Evolutionary conservation across 2,888 invertebrate genomes (phyloP).

Genomic region (Metallyticus violacea): DNA sequence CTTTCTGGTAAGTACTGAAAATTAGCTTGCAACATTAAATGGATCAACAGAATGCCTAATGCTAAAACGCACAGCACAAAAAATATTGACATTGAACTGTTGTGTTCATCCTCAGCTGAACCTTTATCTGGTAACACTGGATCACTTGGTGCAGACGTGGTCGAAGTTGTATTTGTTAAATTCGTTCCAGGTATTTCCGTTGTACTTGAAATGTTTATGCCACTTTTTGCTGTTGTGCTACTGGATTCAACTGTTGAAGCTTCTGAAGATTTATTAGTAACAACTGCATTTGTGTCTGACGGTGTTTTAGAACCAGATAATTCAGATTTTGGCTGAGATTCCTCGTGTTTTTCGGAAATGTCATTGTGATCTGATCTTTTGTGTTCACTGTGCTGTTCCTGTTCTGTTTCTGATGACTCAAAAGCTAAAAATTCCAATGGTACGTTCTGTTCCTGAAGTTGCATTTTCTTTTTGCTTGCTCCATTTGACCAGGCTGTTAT

Average conservation of each 20-base stretch:
- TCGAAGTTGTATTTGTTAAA: conserved; percentile 43
- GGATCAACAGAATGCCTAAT: conserved; percentile 89
- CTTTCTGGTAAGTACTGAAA: conserved; percentile 97
- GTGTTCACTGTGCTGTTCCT: neutral
- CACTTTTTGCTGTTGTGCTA: neutral
- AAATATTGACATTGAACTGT: conserved; percentile 95
- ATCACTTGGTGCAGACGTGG: conserved; percentile 62
- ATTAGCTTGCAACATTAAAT: conserved; percentile 90
- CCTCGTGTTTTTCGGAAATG: neutral
- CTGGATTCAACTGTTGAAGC: neutral
- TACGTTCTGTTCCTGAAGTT: neutral
- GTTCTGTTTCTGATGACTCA: neutral
- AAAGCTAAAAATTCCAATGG: neutral
- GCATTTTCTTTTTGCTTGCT: neutral
- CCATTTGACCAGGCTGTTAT: neutral
- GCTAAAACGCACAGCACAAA: conserved; percentile 95
- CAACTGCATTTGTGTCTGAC: neutral
- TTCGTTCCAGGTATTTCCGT: neutral
- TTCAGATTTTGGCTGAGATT: neutral
- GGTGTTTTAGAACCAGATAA: neutral
- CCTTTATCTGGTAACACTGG: conserved; percentile 83
- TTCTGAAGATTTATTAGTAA: neutral
- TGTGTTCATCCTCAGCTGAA: conserved; percentile 93
- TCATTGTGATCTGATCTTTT: neutral
- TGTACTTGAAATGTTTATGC: neutral